Conservation (phyloP, 1,140 invertebrate genomes). For the Nylanderia fulva region DNA sequence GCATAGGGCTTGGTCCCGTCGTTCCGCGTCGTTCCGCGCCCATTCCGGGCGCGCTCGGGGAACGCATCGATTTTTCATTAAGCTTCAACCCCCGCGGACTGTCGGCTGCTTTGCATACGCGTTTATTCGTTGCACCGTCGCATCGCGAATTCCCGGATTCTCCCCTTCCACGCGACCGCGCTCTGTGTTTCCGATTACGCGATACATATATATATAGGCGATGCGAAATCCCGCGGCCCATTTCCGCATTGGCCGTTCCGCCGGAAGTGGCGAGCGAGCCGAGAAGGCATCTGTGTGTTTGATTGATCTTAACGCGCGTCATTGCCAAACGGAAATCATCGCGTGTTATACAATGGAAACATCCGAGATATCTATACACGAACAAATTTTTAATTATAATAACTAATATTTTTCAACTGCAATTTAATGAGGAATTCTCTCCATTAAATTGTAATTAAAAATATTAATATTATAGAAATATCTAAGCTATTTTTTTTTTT, state of each 20-base stretch:
- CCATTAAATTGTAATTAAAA: no score
- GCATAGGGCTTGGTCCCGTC: not conserved
- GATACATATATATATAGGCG: not conserved
- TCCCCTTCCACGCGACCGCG: constrained; percentile 37
- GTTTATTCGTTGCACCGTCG: constrained; percentile 61
- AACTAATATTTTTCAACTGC: no score
- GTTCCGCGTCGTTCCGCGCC: not conserved
- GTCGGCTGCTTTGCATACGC: constrained; percentile 71
- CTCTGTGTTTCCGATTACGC: constrained; percentile 49
- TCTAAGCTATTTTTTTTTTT: no score
- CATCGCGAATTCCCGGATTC: constrained; percentile 51
- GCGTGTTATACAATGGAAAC: not conserved
- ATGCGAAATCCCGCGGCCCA: constrained; percentile 41
- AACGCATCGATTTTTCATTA: constrained; percentile 75
- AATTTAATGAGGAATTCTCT: no score
- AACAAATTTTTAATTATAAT: no score
- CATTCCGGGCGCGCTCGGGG: constrained; percentile 9
- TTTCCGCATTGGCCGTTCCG: constrained; percentile 33
- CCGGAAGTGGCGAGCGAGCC: constrained; percentile 16
- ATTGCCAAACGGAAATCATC: not conserved
- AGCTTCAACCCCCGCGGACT: constrained; percentile 51
- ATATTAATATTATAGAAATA: no score
- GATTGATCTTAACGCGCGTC: constrained; percentile 4
- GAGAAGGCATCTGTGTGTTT: not conserved
- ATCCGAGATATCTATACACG: not conserved